Evolutionary conservation across 2,888 invertebrate species (phyloP).

Genomic region (Trichopoda pennipes): DNA sequence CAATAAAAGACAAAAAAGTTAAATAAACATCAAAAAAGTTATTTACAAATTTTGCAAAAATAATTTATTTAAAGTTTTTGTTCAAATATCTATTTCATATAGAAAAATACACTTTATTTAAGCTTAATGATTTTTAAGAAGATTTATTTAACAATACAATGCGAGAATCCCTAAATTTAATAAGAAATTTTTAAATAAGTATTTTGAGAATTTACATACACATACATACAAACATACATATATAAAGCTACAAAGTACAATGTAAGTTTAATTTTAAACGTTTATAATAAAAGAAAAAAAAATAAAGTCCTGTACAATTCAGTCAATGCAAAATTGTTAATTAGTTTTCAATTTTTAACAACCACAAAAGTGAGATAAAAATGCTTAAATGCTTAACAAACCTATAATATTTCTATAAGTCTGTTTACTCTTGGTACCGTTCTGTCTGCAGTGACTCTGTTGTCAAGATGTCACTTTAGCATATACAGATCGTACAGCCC

Average conservation of each 20-base stretch:
- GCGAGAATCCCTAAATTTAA: slow-evolving; percentile 8
- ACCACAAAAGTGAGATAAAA: too few species aligned
- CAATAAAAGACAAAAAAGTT: neutral
- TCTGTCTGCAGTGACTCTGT: too few species aligned
- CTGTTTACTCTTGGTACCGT: too few species aligned
- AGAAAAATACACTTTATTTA: neutral
- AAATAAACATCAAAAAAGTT: neutral
- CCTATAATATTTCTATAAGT: too few species aligned
- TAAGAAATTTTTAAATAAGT: slow-evolving; percentile 19
- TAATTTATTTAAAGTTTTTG: neutral
- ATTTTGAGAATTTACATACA: slow-evolving; percentile 36
- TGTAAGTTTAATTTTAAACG: slow-evolving; percentile 34
- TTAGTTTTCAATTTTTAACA: neutral
- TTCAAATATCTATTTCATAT: neutral
- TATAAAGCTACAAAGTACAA: slow-evolving; percentile 49
- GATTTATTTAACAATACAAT: neutral
- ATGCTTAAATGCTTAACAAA: too few species aligned
- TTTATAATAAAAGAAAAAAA: slow-evolving; percentile 6
- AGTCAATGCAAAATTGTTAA: neutral
- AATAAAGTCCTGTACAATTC: slow-evolving; percentile 39
- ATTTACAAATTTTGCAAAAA: too few species aligned
- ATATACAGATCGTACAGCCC: too few species aligned
- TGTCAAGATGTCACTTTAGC: too few species aligned
- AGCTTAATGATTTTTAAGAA: neutral
- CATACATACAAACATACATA: too few species aligned